Conservation (phyloP, 2,888 invertebrate species). For the Drosophila mercatorum region DNA sequence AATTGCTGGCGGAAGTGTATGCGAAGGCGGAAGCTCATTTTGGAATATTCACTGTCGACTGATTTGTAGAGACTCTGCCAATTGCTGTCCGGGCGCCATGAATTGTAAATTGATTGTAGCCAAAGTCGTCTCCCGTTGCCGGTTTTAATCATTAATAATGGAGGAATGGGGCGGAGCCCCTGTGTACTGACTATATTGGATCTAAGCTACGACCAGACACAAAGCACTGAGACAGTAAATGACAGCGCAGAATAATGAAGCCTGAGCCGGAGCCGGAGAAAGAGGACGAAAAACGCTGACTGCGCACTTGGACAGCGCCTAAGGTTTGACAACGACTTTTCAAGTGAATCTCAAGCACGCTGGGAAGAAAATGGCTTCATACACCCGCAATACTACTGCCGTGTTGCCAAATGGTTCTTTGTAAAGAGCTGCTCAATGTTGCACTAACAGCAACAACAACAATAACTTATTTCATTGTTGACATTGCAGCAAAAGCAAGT, state of each 20-base stretch:
- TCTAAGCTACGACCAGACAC: constrained; percentile 27
- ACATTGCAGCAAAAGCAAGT: constrained; percentile 59
- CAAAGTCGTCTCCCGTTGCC: constrained; percentile 55
- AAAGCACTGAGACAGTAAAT: constrained; percentile 20
- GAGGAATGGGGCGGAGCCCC: constrained; percentile 5
- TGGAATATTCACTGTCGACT: constrained; percentile 75
- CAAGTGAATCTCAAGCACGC: constrained; percentile 41
- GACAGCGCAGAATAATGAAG: background rate
- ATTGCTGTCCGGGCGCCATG: constrained; percentile 49
- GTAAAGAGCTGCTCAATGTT: constrained; percentile 73
- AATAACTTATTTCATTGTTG: constrained; percentile 73
- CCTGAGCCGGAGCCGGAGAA: background rate
- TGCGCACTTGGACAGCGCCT: constrained; percentile 51
- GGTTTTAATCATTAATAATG: constrained; percentile 73
- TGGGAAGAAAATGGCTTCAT: constrained; percentile 73
- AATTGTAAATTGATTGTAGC: constrained; percentile 77
- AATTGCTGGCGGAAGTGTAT: constrained; percentile 79
- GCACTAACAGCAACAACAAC: constrained; percentile 16
- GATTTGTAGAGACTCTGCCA: constrained; percentile 69
- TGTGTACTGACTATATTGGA: constrained; percentile 20
- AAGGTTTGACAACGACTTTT: constrained; percentile 69
- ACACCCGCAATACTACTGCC: constrained; percentile 34
- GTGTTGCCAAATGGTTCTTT: constrained; percentile 69
- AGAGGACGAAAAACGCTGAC: constrained; percentile 16
- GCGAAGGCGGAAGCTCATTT: constrained; percentile 79